These are phyloP conservation scores for Taurulus bubalis DNA, from an alignment of 2,113 vertebrate species.

Conservation along the genomic window DNA sequence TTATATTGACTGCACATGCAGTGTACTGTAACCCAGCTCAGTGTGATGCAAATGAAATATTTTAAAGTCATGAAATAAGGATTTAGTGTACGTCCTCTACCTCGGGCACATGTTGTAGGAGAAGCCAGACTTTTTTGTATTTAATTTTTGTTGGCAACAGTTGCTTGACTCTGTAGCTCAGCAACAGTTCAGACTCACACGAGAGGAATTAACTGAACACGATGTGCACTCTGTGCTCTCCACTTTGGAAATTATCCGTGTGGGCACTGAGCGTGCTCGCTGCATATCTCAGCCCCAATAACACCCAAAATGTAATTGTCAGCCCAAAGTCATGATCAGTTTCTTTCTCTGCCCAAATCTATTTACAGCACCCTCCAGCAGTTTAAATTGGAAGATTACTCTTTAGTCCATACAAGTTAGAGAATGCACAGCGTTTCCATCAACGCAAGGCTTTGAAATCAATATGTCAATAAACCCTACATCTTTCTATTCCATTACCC, in stretches of 20 bases:
- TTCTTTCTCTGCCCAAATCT: conserved; percentile 59
- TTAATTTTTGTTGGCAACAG: conserved; percentile 19
- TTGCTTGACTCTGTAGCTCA: conserved; percentile 29
- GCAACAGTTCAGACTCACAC: conserved; percentile 26
- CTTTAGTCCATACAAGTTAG: conserved; percentile 69
- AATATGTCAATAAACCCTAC: conserved; percentile 70
- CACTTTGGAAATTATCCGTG: conserved; percentile 44
- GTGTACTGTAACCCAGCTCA: conserved; percentile 1
- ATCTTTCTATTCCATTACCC: conserved; percentile 49
- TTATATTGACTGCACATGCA: conserved; percentile 22
- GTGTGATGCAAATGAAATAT: conserved; percentile 48
- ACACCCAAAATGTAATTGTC: conserved; percentile 49
- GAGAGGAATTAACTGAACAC: conserved; percentile 32
- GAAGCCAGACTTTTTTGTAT: conserved; percentile 16
- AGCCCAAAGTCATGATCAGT: conserved; percentile 59
- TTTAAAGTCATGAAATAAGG: conserved; percentile 41
- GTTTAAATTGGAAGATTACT: conserved; percentile 77
- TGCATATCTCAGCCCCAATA: conserved; percentile 43
- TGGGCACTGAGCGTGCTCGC: conserved; percentile 28
- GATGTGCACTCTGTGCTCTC: conserved; percentile 33
- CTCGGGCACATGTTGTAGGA: neutral
- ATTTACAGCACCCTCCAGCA: conserved; percentile 57
- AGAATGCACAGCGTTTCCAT: conserved; percentile 67
- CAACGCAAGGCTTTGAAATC: conserved; percentile 65
- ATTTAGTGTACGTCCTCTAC: conserved; percentile 37